A percentile compares a stretch with the other conserved stretches of the same genome.
These are phyloP conservation scores for Branchipolynoe longqiensis DNA, from an alignment of 2,888 invertebrate species.

Conservation along the genomic window DNA sequence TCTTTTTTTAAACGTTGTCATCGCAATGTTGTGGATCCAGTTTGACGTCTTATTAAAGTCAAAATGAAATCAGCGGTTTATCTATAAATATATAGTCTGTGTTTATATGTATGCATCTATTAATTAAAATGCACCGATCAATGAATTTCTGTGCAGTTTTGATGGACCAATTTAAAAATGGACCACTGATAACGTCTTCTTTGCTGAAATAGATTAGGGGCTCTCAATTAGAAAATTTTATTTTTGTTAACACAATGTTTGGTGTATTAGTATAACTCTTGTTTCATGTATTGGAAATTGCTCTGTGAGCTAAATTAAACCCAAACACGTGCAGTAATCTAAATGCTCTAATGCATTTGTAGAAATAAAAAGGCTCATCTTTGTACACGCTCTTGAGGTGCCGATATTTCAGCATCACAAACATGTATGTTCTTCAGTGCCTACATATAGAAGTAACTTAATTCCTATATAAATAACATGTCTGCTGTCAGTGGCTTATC, in stretches of 20 bases:
- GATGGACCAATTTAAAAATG: slow-evolving; percentile 38
- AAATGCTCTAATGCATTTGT: not conserved
- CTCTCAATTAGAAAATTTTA: not conserved
- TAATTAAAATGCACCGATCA: slow-evolving; percentile 1
- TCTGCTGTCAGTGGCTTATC: slow-evolving; percentile 3
- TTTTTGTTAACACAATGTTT: slow-evolving; percentile 33
- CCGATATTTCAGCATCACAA: slow-evolving; percentile 48
- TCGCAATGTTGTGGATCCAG: slow-evolving; percentile 27
- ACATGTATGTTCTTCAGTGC: slow-evolving; percentile 47
- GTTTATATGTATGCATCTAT: slow-evolving; percentile 29
- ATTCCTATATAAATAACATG: slow-evolving; percentile 5
- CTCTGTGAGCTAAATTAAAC: not conserved
- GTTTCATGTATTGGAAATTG: slow-evolving; percentile 1
- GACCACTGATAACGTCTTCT: slow-evolving; percentile 29
- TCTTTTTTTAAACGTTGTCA: slow-evolving; percentile 2
- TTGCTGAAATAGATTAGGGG: not conserved
- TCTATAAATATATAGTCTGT: slow-evolving; percentile 16
- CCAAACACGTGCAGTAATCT: not conserved
- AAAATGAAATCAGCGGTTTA: not conserved
- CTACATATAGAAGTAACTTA: slow-evolving; percentile 11
- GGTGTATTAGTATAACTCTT: not conserved
- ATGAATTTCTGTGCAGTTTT: slow-evolving; percentile 27
- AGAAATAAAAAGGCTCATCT: not conserved
- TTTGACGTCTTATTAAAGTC: slow-evolving; percentile 5
- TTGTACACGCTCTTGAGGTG: slow-evolving; percentile 50